Conservation (phyloP, 2,113 vertebrate species). For the Amia ocellicauda region DNA sequence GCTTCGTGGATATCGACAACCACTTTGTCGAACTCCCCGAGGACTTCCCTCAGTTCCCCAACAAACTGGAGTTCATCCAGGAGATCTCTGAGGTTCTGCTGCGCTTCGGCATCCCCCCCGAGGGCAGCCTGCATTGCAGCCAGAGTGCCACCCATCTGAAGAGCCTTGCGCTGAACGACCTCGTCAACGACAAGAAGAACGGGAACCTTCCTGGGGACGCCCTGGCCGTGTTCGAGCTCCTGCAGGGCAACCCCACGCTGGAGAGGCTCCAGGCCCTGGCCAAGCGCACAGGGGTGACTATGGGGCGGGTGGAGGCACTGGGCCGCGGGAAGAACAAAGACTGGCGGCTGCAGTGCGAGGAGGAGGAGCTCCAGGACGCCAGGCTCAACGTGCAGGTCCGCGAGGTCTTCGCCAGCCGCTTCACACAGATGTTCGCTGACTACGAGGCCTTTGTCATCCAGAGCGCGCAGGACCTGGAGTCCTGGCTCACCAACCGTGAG, state of each 20-base stretch:
- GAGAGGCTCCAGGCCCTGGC: constrained; percentile 88
- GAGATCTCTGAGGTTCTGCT: constrained; percentile 86
- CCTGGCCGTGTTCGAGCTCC: constrained; percentile 78
- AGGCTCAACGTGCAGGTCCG: constrained; percentile 87
- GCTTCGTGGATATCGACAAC: constrained; percentile 95
- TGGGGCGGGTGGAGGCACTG: constrained; percentile 71
- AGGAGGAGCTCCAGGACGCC: constrained; percentile 76
- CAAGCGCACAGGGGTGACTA: constrained; percentile 72
- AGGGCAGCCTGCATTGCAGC: constrained; percentile 64
- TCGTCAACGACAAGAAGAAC: constrained; percentile 87
- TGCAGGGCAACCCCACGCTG: constrained; percentile 79
- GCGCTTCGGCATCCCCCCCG: constrained; percentile 72
- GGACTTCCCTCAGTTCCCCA: constrained; percentile 88
- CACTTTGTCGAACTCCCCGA: constrained; percentile 86
- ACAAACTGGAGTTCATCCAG: constrained; percentile 85
- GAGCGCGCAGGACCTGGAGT: constrained; percentile 83
- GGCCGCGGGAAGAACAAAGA: constrained; percentile 55
- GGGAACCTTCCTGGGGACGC: constrained; percentile 80
- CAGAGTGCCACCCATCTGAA: constrained; percentile 70
- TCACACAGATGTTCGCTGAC: constrained; percentile 85
- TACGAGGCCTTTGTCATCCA: constrained; percentile 94
- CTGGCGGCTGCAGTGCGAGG: constrained; percentile 65
- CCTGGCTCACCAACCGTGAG: constrained; percentile 90
- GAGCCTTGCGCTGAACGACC: constrained; percentile 78
- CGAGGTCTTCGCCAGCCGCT: constrained; percentile 88